Evolutionary conservation across 2,888 invertebrate genomes (phyloP).

Genomic region (Meandrusa payeni): DNA sequence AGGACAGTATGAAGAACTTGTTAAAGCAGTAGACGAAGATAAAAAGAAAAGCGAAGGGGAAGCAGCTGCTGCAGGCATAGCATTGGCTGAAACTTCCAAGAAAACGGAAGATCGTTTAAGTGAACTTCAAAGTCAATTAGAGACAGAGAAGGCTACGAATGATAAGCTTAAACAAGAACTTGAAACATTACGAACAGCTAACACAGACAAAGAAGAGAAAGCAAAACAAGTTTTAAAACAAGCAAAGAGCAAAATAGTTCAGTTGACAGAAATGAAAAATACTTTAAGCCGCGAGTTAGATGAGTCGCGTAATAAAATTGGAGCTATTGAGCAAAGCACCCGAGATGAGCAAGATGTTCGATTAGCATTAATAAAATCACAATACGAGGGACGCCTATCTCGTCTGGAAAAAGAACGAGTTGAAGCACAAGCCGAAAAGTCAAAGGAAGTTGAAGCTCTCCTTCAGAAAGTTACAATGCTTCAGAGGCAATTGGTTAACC

Average conservation of each 20-base stretch:
- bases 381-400: constrained; percentile 85
- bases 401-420: constrained; percentile 87
- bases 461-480: constrained; percentile 85
- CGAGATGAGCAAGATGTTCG: constrained; percentile 80
- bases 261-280: constrained; percentile 85
- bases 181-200: constrained; percentile 78
- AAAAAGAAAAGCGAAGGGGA: constrained; percentile 81
- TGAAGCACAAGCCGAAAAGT: constrained; percentile 82
- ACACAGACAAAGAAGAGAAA: constrained; percentile 83
- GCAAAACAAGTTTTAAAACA: constrained; percentile 85
- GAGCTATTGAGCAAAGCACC: constrained; percentile 72
- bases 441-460: constrained; percentile 85
- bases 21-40: constrained; percentile 83
- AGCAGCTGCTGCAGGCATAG: constrained; percentile 68
- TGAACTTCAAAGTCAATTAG: constrained; percentile 65
- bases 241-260: constrained; percentile 87
- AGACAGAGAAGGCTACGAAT: constrained; percentile 78
- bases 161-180: constrained; percentile 85
- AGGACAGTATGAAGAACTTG: constrained; percentile 89
- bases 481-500: constrained; percentile 85
- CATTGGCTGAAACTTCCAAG: constrained; percentile 70
- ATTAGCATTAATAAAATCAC: constrained; percentile 83
- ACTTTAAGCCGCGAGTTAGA: constrained; percentile 80
- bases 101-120: constrained; percentile 72
- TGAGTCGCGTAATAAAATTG: constrained; percentile 72